Percentiles rank a stretch among this genome's conserved stretches.
These are phyloP conservation scores for Neosilurus hyrtlii DNA, from an alignment of 2,797 vertebrate genomes.

Conservation along the genomic window DNA sequence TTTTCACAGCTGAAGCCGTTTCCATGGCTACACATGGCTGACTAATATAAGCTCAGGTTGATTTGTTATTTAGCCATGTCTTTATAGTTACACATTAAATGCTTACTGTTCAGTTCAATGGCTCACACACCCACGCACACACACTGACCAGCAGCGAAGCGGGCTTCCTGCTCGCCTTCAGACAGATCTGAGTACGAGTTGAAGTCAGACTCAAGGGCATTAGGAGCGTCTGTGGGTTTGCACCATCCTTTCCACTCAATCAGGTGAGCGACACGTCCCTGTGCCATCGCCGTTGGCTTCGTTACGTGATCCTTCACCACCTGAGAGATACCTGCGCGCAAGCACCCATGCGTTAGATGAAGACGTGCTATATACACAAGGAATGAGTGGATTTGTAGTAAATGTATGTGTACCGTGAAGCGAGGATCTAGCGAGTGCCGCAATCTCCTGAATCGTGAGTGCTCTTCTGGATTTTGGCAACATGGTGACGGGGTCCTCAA, in stretches of 20 bases:
- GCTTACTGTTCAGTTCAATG: too few relatives aligned
- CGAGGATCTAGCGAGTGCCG: slow-evolving; percentile 92
- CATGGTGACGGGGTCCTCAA: slow-evolving; percentile 94
- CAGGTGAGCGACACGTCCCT: slow-evolving; percentile 93
- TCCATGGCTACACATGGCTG: background rate
- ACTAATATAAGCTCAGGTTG: background rate
- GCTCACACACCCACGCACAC: background rate
- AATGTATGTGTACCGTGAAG: slow-evolving; percentile 79
- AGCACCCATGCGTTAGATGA: background rate
- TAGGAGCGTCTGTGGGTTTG: slow-evolving; percentile 86
- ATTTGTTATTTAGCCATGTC: background rate
- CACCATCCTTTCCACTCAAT: slow-evolving; percentile 99
- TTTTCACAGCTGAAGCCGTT: background rate
- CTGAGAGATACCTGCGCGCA: slow-evolving; percentile 88
- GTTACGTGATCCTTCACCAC: slow-evolving; percentile 98
- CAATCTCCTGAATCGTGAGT: slow-evolving; percentile 96
- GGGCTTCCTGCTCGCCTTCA: slow-evolving; percentile 94
- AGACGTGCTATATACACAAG: background rate
- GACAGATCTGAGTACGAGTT: slow-evolving; percentile 94
- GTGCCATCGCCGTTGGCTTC: slow-evolving; percentile 95
- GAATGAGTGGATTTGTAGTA: background rate
- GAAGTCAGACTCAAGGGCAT: slow-evolving; percentile 87
- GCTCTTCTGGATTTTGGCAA: slow-evolving; percentile 96
- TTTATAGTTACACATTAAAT: background rate
- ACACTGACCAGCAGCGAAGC: slow-evolving; percentile 87